phyloP scores from a whole-genome alignment of 2,113 vertebrate species.

The Peromyscus polionotus region DNA sequence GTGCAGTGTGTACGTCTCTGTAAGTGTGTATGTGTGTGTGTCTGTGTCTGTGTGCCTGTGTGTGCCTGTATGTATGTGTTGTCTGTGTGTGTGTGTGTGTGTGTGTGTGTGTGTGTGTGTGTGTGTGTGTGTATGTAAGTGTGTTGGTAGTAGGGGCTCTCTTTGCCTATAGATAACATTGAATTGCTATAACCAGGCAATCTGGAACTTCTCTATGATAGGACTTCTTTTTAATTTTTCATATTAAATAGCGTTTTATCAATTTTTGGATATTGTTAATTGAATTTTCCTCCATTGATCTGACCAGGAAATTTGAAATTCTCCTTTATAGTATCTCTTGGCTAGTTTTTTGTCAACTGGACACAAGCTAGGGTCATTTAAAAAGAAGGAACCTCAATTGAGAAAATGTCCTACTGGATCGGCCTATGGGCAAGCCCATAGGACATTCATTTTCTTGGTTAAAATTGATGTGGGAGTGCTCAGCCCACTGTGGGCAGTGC shows the following conservation, averaged over 20 bases:
- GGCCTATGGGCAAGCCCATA: neutral
- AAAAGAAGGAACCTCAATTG: too few species aligned
- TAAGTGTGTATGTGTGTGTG: neutral
- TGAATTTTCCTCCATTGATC: neutral
- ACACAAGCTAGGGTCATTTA: neutral
- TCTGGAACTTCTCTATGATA: neutral
- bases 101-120: neutral
- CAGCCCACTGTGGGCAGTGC: neutral
- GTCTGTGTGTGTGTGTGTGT: neutral
- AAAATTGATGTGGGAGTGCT: neutral
- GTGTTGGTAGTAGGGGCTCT: neutral
- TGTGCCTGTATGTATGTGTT: neutral
- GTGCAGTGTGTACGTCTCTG: neutral
- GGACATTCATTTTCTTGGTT: neutral
- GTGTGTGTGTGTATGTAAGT: neutral
- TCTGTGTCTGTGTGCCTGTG: too few species aligned
- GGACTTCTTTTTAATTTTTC: neutral
- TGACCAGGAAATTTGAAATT: neutral
- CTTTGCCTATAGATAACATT: neutral
- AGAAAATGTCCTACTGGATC: neutral
- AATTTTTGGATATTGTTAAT: neutral
- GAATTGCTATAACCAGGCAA: neutral
- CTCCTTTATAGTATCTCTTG: neutral
- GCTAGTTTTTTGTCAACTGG: neutral
- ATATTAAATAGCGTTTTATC: neutral